Base-by-base conservation (phyloP, 2,113 vertebrate species). In the Lutjanus erythropterus region DNA sequence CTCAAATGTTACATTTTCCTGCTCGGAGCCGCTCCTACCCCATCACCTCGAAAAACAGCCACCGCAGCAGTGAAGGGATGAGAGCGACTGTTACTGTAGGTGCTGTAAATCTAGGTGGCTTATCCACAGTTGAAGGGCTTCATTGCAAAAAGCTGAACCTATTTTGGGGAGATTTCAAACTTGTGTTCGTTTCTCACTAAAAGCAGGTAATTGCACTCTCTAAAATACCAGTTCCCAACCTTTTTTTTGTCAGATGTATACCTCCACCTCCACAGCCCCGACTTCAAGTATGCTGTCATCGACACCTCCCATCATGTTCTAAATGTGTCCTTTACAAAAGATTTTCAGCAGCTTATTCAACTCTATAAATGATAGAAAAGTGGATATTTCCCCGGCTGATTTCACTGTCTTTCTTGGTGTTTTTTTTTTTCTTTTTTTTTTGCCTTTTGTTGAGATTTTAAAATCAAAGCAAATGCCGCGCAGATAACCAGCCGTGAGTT, bases 61-160 rank as follows among this genome's bases (percentile, higher is more conserved):
- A 27, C 56, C 4, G 18, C 75, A 88, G 87, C 80, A 86, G 9
- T 5, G 56, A 67, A 64, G 75, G 83, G 85, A 84, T 89, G 68
- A 80, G 71, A 77, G 27, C 47, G 39, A 72, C 31, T 49, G 66
- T 23, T 9, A 50, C 80, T 71, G 47, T 9, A 44, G 66, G 49
- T 69, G 61, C 69, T 70, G 72, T n/a, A 41, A 60, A 74, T 62
- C 55, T 8, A 14, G 37, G 33, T 33, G 7, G 53, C 66, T 75
- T 42, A 60, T 76, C 66, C 46, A n/a, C n/a, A 21, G 49, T 10
- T 39, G 29, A 49, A 64, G 33, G 44, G 23, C 31, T 74, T 59
- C 64, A 46, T 21, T 65, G 37, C 47, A 55, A 44, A 55, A 39
- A 67, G 66, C 56, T 5, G 8, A 8, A 41, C 33, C 21, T 29